Base-by-base conservation (phyloP, 53 echinoderm and acorn worm genomes). In the Astropecten irregularis region DNA sequence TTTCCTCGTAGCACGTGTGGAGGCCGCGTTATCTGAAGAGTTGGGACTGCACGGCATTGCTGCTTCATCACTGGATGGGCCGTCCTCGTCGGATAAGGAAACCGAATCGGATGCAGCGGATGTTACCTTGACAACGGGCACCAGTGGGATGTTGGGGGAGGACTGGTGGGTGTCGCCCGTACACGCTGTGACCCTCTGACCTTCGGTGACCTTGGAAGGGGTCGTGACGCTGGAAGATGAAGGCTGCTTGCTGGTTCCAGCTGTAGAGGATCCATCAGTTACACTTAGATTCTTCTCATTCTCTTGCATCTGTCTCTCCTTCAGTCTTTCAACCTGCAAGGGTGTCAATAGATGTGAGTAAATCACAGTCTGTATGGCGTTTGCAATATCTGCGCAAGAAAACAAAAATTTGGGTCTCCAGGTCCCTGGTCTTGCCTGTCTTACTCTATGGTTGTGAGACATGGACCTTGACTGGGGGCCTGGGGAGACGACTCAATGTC, bases 291-390 rank as follows among this genome's bases (percentile, higher is more conserved):
- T 69, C 46, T 3, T 42, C 44, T 40, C 7, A 26, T n/a, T 46
- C 46, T 44, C 68, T 22, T 47, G 60, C 15, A 21, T 0, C 18
- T 10, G 60, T 48, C 19, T 30, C 21, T 33, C 31, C 6, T 62
- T 79, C 63, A 79, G 33, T 34, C 79, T 44, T 9, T 79, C 44
- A 60, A 79, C 79, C 79, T 79, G 62, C 3, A 79, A 3, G 0
- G 40, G 20, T n/a, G n/a, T n/a, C n/a, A n/a, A n/a, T n/a, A n/a
- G n/a, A n/a, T n/a, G n/a, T n/a, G n/a, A n/a, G 18, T 0, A 56
- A 8, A 23, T 0, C 21, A 23, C 54, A 54, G 26, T 23, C 8
- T 54, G n/a, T n/a, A n/a, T n/a, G n/a, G n/a, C n/a, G n/a, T n/a
- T n/a, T n/a, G n/a, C n/a, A n/a, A n/a, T n/a, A 10, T 18, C 18